Evolutionary conservation across 2,797 vertebrate species (phyloP).

Genomic region (Galago senegalensis): DNA sequence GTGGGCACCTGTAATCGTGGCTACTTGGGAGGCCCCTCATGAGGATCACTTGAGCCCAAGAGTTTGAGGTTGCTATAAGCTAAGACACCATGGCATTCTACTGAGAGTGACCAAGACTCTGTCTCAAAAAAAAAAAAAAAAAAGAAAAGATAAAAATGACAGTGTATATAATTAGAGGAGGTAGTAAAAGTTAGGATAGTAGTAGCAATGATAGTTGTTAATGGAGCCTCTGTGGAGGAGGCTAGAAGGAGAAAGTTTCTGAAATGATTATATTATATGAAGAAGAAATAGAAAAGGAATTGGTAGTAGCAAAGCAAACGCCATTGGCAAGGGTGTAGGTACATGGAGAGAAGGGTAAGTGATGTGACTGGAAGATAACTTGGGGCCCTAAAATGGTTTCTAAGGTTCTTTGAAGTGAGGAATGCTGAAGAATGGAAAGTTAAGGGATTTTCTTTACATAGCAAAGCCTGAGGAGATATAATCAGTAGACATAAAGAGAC

Average conservation of each 20-base stretch:
- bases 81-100: too few species aligned
- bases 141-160: background rate
- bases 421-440: background rate
- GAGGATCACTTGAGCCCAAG: too few species aligned
- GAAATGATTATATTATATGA: background rate
- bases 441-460: background rate
- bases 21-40: too few species aligned
- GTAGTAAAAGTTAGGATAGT: background rate
- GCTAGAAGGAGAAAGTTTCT: slow-evolving; percentile 10
- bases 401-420: background rate
- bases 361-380: background rate
- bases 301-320: background rate
- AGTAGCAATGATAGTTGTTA: background rate
- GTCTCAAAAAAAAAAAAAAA: too few species aligned
- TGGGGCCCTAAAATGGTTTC: background rate
- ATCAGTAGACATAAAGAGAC: background rate
- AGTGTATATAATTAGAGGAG: background rate
- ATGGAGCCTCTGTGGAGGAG: background rate
- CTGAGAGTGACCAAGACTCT: too few species aligned
- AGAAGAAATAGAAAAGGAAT: background rate
- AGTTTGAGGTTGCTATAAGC: too few species aligned
- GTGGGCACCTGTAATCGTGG: too few species aligned
- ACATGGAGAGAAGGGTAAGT: background rate
- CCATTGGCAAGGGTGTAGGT: background rate
- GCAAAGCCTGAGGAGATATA: background rate